phyloP scores from a whole-genome alignment of 2,113 vertebrate genomes.

The Arenaria interpres region DNA sequence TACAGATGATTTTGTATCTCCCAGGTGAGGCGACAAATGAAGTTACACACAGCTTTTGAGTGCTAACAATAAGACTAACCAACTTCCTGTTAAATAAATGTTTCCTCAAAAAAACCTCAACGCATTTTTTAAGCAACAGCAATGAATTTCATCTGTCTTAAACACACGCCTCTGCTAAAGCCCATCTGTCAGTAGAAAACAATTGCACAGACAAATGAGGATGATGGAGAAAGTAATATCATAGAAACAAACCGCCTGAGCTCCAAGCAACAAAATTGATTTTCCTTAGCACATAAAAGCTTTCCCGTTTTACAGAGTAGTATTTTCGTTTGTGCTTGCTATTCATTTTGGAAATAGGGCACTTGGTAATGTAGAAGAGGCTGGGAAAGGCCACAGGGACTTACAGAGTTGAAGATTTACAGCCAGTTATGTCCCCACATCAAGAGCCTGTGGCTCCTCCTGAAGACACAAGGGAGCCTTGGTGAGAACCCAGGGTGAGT shows the following conservation, averaged over 20 bases:
- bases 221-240: neutral
- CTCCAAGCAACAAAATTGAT: neutral
- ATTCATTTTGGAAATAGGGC: neutral
- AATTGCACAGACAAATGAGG: neutral
- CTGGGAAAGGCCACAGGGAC: neutral
- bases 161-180: neutral
- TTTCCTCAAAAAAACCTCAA: neutral
- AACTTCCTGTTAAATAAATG: neutral
- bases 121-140: neutral
- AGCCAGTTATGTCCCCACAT: neutral
- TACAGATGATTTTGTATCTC: neutral
- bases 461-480: neutral
- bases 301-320: neutral
- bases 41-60: neutral
- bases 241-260: neutral
- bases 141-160: neutral
- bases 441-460: neutral
- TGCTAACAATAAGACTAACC: neutral
- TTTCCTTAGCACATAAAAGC: neutral
- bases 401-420: neutral
- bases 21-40: neutral
- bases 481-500: neutral
- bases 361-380: neutral
- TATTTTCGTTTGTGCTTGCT: neutral
- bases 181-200: neutral